Conservation (phyloP, 1,140 invertebrate genomes). For the Zaprionus davidi region DNA sequence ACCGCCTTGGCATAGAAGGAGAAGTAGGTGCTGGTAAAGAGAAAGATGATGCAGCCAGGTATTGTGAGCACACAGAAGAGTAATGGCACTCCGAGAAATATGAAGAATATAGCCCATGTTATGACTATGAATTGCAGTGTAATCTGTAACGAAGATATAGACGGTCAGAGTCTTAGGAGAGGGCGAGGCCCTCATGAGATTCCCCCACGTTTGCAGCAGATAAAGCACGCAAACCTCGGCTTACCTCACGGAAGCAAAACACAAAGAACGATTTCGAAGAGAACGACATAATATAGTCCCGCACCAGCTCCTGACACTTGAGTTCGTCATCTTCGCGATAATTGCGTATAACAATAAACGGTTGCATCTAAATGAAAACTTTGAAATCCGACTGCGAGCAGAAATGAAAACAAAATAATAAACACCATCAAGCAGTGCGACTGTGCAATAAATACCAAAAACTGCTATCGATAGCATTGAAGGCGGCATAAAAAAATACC, state of each 20-base stretch:
- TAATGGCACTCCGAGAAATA: constrained; percentile 80
- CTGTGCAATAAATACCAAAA: constrained; percentile 31
- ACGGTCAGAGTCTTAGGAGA: not conserved
- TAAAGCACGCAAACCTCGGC: constrained; percentile 49
- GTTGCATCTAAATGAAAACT: constrained; percentile 65
- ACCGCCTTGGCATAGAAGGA: constrained; percentile 80
- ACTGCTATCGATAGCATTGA: constrained; percentile 12
- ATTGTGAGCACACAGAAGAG: constrained; percentile 77
- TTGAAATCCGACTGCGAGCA: constrained; percentile 13
- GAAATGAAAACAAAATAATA: constrained; percentile 45
- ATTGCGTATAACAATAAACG: constrained; percentile 80
- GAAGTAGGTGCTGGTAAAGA: constrained; percentile 77
- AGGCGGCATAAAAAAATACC: not conserved
- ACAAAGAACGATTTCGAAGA: constrained; percentile 74
- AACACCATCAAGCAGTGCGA: constrained; percentile 41
- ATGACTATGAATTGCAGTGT: constrained; percentile 82
- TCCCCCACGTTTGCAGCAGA: constrained; percentile 27
- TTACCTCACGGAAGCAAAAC: constrained; percentile 78
- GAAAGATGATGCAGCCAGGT: constrained; percentile 73
- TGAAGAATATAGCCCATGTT: constrained; percentile 83
- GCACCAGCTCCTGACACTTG: constrained; percentile 79
- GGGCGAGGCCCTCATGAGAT: constrained; percentile 10
- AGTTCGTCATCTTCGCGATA: constrained; percentile 78
- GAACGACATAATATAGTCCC: constrained; percentile 82
- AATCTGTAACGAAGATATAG: constrained; percentile 59